These are phyloP conservation scores for Oligia fasciuncula DNA, from an alignment of 2,888 invertebrate species.

Conservation along the genomic window DNA sequence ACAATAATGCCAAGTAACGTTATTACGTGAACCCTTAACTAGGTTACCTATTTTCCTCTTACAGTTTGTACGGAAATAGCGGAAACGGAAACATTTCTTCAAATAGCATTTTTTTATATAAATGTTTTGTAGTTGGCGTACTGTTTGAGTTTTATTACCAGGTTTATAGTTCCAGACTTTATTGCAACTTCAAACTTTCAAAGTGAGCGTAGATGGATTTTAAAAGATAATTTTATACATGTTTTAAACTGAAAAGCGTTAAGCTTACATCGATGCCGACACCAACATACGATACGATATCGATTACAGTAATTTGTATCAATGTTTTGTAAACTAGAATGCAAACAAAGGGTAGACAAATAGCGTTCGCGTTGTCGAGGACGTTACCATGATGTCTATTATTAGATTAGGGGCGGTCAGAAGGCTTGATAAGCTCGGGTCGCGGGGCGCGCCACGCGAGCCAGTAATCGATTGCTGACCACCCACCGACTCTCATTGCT, in stretches of 20 bases:
- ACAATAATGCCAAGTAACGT: constrained; percentile 37
- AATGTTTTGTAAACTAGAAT: constrained; percentile 49
- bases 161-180: constrained; percentile 30
- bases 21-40: constrained; percentile 51
- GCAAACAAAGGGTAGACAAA: constrained; percentile 60
- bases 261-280: neutral
- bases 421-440: constrained; percentile 78
- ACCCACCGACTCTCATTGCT: constrained; percentile 69
- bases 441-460: constrained; percentile 80
- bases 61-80: constrained; percentile 37
- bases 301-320: constrained; percentile 12
- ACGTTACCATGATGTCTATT: constrained; percentile 77
- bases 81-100: constrained; percentile 49
- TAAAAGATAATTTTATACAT: constrained; percentile 1
- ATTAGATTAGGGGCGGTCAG: constrained; percentile 83
- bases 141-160: constrained; percentile 38
- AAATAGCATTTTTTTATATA: constrained; percentile 33
- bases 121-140: constrained; percentile 23
- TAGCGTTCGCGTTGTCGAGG: constrained; percentile 58
- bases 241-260: constrained; percentile 11
- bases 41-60: constrained; percentile 60
- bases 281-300: neutral
- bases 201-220: constrained; percentile 6
- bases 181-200: constrained; percentile 27
- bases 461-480: constrained; percentile 73